These are phyloP conservation scores for Melieria crassipennis DNA, from an alignment of 2,888 invertebrate genomes.

Conservation along the genomic window DNA sequence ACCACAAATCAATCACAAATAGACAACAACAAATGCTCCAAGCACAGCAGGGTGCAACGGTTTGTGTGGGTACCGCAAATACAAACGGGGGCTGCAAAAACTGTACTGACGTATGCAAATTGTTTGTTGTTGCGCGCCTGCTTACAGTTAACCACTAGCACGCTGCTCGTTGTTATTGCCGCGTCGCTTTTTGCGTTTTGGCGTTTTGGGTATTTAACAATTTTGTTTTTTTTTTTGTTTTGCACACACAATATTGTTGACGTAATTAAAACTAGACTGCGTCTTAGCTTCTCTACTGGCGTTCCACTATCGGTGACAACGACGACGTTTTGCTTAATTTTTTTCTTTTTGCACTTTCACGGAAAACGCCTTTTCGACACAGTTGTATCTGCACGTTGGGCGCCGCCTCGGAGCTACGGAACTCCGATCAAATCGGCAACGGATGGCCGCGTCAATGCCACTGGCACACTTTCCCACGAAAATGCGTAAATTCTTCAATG, in stretches of 20 bases:
- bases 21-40: background rate
- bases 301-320: too few species aligned
- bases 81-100: background rate
- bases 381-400: background rate
- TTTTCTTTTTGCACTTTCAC: background rate
- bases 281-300: background rate
- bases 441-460: background rate
- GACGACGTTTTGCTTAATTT: background rate
- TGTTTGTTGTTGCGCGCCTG: too few species aligned
- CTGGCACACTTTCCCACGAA: background rate
- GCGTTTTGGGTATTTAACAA: background rate
- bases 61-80: background rate
- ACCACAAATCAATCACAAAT: background rate
- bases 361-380: conserved; percentile 9
- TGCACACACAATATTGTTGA: conserved; percentile 24
- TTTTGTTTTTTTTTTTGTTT: background rate
- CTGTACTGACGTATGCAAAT: background rate
- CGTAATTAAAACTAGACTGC: conserved; percentile 20
- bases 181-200: too few species aligned
- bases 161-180: too few species aligned
- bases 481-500: background rate
- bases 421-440: background rate
- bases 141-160: too few species aligned
- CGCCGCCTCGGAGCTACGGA: background rate
- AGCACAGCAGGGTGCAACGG: background rate